A percentile compares a stretch with the other conserved stretches of the same genome.
Evolutionary conservation across 2,888 invertebrate genomes (phyloP).

Genomic region (Tenthredo livida): DNA sequence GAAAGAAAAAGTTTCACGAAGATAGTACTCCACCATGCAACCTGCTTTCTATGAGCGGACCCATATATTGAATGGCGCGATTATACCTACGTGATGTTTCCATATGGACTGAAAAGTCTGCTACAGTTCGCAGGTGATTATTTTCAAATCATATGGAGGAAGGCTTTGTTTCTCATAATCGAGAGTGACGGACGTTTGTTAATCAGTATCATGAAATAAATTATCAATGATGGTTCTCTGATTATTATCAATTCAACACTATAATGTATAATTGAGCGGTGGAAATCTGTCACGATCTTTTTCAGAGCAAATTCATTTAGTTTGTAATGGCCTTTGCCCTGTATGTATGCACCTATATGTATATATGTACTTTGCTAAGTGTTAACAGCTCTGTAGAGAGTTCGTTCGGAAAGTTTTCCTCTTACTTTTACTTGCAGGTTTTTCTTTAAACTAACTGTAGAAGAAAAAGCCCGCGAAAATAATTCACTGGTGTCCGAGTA

Average conservation of each 20-base stretch:
- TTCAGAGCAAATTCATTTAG: background rate
- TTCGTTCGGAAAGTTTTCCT: slow-evolving; percentile 10
- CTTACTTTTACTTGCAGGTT: slow-evolving; percentile 5
- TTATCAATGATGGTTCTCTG: background rate
- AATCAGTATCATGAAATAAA: background rate
- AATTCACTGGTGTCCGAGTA: slow-evolving; percentile 12
- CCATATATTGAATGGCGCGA: background rate
- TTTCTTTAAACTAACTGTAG: slow-evolving; percentile 14
- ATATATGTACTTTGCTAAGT: slow-evolving; percentile 17
- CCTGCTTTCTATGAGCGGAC: background rate
- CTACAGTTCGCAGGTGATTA: background rate
- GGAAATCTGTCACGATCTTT: background rate
- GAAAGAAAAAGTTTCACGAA: background rate
- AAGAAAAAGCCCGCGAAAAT: background rate
- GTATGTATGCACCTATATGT: background rate
- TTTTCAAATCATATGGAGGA: background rate
- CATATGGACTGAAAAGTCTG: background rate
- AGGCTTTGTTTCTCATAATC: too few relatives aligned
- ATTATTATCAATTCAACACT: background rate
- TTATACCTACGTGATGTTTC: background rate
- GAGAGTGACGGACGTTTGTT: background rate
- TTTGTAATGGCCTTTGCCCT: background rate
- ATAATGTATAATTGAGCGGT: background rate
- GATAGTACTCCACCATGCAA: slow-evolving; percentile 9
- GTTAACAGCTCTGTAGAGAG: background rate